phyloP scores from a whole-genome alignment of 2,797 vertebrate genomes.

The Champsocephalus gunnari region DNA sequence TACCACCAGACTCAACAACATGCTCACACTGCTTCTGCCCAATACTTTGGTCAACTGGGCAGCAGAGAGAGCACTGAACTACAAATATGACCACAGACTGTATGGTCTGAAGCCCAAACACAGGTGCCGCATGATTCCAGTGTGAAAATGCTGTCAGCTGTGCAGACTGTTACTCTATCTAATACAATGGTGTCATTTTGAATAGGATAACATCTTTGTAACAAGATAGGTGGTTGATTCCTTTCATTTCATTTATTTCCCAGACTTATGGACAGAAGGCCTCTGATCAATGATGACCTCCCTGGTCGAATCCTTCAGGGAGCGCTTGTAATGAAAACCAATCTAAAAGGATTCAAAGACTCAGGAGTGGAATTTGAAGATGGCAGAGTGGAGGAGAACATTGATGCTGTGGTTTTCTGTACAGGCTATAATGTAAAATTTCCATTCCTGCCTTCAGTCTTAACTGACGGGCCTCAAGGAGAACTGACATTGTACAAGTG shows the following conservation, averaged over 20 bases:
- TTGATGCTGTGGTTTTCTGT: slow-evolving; percentile 85
- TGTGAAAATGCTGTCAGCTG: not conserved
- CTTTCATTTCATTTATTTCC: not conserved
- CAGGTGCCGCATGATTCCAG: slow-evolving; percentile 77
- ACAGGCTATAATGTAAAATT: slow-evolving; percentile 82
- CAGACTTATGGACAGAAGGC: slow-evolving; percentile 74
- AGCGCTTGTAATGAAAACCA: slow-evolving; percentile 77
- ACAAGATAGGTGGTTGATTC: not conserved
- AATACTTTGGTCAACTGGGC: slow-evolving; percentile 66
- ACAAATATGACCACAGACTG: slow-evolving; percentile 85
- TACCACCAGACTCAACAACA: slow-evolving; percentile 73
- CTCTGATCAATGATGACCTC: slow-evolving; percentile 82
- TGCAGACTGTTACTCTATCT: not conserved
- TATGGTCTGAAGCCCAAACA: slow-evolving; percentile 87
- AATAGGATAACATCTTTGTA: not conserved
- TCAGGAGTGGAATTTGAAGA: slow-evolving; percentile 83
- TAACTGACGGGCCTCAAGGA: slow-evolving; percentile 58
- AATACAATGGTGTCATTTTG: not conserved
- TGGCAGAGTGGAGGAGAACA: slow-evolving; percentile 77
- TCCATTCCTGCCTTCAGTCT: slow-evolving; percentile 76
- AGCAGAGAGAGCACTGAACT: slow-evolving; percentile 78
- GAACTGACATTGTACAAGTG: slow-evolving; percentile 82
- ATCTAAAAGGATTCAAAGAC: slow-evolving; percentile 77
- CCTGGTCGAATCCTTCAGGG: slow-evolving; percentile 83
- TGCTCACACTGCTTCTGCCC: slow-evolving; percentile 78